Evolutionary conservation across 2,113 vertebrate species (phyloP), one percentile per base, ranked within the genome.

Genomic region (Myrmophylax atrothorax): DNA sequence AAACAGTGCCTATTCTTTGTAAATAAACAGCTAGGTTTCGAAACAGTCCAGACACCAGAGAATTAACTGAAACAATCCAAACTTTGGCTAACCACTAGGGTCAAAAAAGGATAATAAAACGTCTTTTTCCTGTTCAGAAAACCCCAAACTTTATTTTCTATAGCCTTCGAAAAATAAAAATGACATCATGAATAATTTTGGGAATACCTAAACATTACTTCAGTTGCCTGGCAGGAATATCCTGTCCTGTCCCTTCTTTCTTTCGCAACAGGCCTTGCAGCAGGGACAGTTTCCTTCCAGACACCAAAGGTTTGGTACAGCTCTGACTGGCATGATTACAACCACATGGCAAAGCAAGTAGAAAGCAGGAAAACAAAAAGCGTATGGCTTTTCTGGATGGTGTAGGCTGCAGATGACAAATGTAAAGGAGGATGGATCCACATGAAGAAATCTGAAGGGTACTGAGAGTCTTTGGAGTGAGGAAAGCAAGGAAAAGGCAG

Each of bases 31-130:
- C 76, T 86, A 81, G 23, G 22, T 92, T 95, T 93, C 93, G 88
- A 93, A 96, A 92, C n/a, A 91, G 72, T 53, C 31, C n/a, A 14
- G 47, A 53, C 68, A 52, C 38, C 53, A 40, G 78, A 87, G 52
- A 89, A 89, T 63, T 89, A 75, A 84, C 64, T 91, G 68, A 84
- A 87, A 84, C 63, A 74, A 81, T 86, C 38, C 83, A 94, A 90
- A 87, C 26, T 86, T 70, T 52, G 86, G 50, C 83, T 84, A 67
- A 77, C 33, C 52, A 81, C 56, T 56, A 49, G 52, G 69, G 62
- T 95, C 87, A 92, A 87, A 89, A 94, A 92, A 82, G 60, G 89
- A 63, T 91, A 94, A 88, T 63, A 94, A 93, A 91, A 62, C 22
- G 58, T 70, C 44, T 53, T 85, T 69, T 90, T 94, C 68, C 82